Base-by-base conservation (phyloP, 2,797 vertebrate genomes). In the Manis pentadactyla region DNA sequence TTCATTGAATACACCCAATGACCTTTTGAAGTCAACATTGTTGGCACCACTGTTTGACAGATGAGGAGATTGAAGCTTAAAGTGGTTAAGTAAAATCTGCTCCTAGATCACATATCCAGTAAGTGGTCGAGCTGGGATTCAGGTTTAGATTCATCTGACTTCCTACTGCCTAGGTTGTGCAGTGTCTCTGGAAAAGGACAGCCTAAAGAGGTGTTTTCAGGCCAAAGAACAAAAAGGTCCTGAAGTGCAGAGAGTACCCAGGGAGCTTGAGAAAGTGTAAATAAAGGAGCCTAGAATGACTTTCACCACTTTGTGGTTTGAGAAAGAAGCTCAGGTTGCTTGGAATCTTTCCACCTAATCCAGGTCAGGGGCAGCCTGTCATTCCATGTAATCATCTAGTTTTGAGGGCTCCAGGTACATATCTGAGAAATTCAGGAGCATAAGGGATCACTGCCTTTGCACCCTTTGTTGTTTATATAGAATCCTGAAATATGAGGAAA, bases 381-480 rank as follows among this genome's bases (percentile, higher is more conserved):
- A 34, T 37, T 46, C 73, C 57, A 10, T 1, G 74, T 37, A 85
- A 2, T 29, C 49, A 11, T 27, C 49, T 34, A 1, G 73, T 15
- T 85, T 42, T 57, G 55, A 85, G 87, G 46, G 21, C 31, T 66
- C 68, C 23, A 5, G 66, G 49, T 13, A 34, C 18, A 29, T 18
- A 10, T 34, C 7, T 12, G 66, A 66, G 61, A 51, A 81, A 88
- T 15, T 29, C 7, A 0, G 0, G 2, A 46, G n/a, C 0, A 0
- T 5, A n/a, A 78, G n/a, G 51, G 9, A 37, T 61, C 25, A 9
- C 37, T 46, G 46, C 29, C 53, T 64, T 29, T 15, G 64, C 79
- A 19, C 23, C 23, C 85, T 64, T n/a, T 25, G 29, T 4, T 37
- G 37, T 89, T 34, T 51, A 73, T 53, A 4, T 4, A 15, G 74